Evolutionary conservation across 2,888 invertebrate genomes (phyloP).

Genomic region (Drosophila borborema): DNA sequence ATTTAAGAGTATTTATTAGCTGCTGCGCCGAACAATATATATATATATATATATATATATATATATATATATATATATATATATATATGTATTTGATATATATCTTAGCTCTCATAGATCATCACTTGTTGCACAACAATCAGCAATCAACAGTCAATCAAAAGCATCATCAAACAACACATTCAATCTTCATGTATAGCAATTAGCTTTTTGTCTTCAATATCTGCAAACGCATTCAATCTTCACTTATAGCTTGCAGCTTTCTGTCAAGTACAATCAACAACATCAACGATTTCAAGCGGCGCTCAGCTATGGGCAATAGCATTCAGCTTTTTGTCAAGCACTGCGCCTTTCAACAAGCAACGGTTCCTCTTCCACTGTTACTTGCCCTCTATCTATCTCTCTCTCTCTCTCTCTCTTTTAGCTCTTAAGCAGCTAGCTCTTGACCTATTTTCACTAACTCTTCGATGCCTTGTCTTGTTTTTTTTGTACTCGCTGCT

Average conservation of each 20-base stretch:
- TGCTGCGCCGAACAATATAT: too few relatives aligned
- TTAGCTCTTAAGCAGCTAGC: slow-evolving; percentile 2
- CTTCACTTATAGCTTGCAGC: neutral
- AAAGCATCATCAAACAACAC: neutral
- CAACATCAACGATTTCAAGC: neutral
- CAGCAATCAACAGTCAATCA: neutral
- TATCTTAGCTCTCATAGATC: too few relatives aligned
- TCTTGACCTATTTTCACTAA: neutral
- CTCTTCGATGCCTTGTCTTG: neutral
- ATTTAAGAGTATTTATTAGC: too few relatives aligned
- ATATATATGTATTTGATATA: neutral
- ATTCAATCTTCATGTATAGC: neutral
- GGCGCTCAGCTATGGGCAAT: too few relatives aligned
- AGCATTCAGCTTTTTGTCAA: slow-evolving; percentile 2
- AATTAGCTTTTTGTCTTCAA: slow-evolving; percentile 1
- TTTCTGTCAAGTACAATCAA: neutral
- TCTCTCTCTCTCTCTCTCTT: neutral
- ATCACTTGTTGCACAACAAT: too few relatives aligned
- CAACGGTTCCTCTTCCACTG: neutral
- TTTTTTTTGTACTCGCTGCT: neutral
- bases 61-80: too few relatives aligned
- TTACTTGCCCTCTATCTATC: too few relatives aligned
- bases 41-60: too few relatives aligned
- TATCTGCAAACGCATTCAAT: neutral
- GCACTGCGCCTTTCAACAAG: neutral